These are phyloP conservation scores for Pluvialis apricaria DNA, from an alignment of 2,113 vertebrate genomes.

Conservation along the genomic window DNA sequence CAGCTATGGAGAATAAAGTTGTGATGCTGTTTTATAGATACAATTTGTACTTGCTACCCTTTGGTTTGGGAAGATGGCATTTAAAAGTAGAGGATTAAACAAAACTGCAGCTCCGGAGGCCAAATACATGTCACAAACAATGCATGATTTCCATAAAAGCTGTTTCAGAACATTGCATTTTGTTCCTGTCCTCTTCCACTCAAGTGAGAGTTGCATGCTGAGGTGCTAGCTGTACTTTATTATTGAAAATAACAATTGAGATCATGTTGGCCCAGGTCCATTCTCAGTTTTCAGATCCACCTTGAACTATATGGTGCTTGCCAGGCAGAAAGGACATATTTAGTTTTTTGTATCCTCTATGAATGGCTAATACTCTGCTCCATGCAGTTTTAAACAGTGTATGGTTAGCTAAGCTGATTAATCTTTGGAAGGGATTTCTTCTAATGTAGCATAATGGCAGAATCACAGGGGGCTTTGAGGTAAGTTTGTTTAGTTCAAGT, in stretches of 20 bases:
- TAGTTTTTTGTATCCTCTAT: not conserved
- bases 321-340: constrained; percentile 7
- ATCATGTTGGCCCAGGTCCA: not conserved
- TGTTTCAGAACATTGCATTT: not conserved
- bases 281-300: constrained; percentile 22
- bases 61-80: constrained; percentile 16
- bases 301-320: not conserved
- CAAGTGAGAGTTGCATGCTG: not conserved
- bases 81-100: constrained; percentile 34
- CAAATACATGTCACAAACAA: not conserved
- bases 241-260: constrained; percentile 21
- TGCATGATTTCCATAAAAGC: not conserved
- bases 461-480: not conserved
- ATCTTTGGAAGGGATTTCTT: not conserved
- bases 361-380: not conserved
- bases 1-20: constrained; percentile 53
- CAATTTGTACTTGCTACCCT: constrained; percentile 38
- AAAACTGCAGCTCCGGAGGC: constrained; percentile 11
- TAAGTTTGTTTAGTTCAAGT: not conserved
- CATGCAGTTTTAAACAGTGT: not conserved
- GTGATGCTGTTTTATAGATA: constrained; percentile 54
- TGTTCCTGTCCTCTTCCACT: not conserved
- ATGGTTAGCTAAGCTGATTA: not conserved
- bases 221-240: not conserved
- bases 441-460: not conserved